Conservation (phyloP, 2,113 vertebrate genomes). For the Siniperca chuatsi region DNA sequence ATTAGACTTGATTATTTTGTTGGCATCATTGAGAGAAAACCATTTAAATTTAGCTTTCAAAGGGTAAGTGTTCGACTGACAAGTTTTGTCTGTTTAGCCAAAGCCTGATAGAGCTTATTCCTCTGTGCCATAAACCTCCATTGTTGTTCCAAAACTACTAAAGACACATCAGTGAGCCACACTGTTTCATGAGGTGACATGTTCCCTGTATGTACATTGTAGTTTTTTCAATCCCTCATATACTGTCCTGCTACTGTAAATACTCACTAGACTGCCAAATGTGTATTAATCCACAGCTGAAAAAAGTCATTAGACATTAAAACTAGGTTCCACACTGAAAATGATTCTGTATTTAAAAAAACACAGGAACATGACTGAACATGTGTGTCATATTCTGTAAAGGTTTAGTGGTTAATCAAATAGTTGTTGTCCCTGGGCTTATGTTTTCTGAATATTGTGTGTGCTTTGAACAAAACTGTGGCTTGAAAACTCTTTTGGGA, state of each 20-base stretch:
- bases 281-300: neutral
- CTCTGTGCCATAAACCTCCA: neutral
- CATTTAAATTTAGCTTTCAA: neutral
- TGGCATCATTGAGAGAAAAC: neutral
- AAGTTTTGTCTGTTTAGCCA: neutral
- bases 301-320: neutral
- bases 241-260: neutral
- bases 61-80: neutral
- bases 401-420: neutral
- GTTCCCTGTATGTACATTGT: neutral
- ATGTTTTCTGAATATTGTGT: slow-evolving; percentile 5
- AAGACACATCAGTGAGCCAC: neutral
- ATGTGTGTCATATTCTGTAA: neutral
- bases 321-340: neutral
- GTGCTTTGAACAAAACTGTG: slow-evolving; percentile 4
- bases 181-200: neutral
- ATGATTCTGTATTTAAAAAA: neutral
- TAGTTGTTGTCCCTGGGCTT: neutral
- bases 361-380: neutral
- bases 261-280: neutral
- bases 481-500: neutral
- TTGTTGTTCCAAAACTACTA: neutral
- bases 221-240: no score
- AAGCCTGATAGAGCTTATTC: neutral
- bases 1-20: neutral